Percentiles rank a stretch among this genome's conserved stretches.
Conservation (phyloP, 2,888 invertebrate genomes). For the Diaphora mendica region DNA sequence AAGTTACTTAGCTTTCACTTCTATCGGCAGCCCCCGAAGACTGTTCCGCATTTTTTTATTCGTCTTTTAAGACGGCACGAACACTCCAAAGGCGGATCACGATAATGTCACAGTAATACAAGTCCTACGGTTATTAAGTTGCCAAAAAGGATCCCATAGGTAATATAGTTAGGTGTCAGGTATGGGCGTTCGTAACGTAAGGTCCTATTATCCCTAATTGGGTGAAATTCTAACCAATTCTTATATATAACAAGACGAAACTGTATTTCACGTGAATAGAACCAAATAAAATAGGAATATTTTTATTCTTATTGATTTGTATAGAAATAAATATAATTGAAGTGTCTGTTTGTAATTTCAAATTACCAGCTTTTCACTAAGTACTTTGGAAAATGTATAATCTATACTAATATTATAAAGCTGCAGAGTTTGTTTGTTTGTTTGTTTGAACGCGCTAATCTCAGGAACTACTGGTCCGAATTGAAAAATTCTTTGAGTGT, state of each 20-base stretch:
- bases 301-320: background rate
- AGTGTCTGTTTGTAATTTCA: too few relatives aligned
- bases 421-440: too few relatives aligned
- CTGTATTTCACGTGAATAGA: background rate
- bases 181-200: conserved; percentile 71
- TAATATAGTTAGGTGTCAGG: conserved; percentile 64
- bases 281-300: background rate
- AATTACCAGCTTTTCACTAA: background rate
- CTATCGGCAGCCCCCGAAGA: too few relatives aligned
- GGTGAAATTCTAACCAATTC: conserved; percentile 46
- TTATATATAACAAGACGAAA: background rate
- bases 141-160: background rate
- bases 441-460: too few relatives aligned
- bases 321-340: too few relatives aligned
- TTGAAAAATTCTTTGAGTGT: too few relatives aligned
- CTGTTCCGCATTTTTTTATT: background rate
- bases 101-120: background rate
- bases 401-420: too few relatives aligned
- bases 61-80: background rate
- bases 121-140: background rate
- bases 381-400: too few relatives aligned
- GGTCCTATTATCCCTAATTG: conserved; percentile 71
- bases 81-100: background rate
- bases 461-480: too few relatives aligned
- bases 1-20: too few relatives aligned